Evolutionary conservation across 2,113 vertebrate genomes (phyloP).

Genomic region (Daboia siamensis): DNA sequence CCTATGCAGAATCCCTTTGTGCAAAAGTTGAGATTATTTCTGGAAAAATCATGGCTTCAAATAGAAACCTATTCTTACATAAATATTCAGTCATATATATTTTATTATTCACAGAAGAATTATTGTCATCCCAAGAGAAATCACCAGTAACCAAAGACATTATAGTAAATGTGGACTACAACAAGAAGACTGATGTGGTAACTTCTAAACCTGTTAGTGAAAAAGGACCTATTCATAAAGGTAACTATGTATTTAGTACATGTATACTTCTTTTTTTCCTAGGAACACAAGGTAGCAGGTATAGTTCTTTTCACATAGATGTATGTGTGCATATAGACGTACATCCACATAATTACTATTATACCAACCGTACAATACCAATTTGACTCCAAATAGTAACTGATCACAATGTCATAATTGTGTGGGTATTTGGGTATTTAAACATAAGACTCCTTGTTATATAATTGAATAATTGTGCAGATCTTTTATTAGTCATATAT

Average conservation of each 20-base stretch:
- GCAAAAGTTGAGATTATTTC: neutral
- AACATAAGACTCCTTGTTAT: neutral
- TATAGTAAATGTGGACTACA: conserved; percentile 89
- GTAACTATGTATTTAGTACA: conserved; percentile 63
- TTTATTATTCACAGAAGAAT: conserved; percentile 74
- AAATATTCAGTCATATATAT: conserved; percentile 6
- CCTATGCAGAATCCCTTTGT: neutral
- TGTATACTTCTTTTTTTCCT: neutral
- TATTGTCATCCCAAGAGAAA: conserved; percentile 90
- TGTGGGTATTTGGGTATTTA: neutral
- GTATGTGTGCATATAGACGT: neutral
- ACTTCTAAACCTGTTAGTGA: conserved; percentile 81
- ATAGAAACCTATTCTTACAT: neutral
- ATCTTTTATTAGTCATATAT: neutral
- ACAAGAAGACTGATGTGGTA: conserved; percentile 87
- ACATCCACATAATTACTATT: neutral
- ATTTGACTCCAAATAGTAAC: neutral
- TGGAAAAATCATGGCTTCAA: neutral
- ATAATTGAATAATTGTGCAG: neutral
- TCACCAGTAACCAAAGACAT: conserved; percentile 88
- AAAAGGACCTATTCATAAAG: conserved; percentile 83
- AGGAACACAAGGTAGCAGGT: neutral
- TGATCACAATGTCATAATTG: neutral
- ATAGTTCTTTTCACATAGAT: neutral
- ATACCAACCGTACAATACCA: neutral